phyloP scores from a whole-genome alignment of 2,888 invertebrate genomes.

The Entomobrya proxima region DNA sequence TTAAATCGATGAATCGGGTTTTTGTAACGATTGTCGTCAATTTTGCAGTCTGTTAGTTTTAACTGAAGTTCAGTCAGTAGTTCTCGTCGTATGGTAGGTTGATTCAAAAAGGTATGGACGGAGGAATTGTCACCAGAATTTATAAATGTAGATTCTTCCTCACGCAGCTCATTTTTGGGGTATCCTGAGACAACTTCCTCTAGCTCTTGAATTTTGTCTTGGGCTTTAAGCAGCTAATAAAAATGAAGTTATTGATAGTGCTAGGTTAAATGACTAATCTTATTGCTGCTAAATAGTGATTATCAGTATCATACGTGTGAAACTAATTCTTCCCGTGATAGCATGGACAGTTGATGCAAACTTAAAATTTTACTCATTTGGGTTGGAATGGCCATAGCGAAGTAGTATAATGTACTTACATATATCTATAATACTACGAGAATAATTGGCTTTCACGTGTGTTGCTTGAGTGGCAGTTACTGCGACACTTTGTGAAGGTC shows the following conservation, averaged over 20 bases:
- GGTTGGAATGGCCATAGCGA: not conserved
- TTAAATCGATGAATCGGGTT: not conserved
- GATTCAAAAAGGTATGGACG: not conserved
- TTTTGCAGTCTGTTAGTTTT: not conserved
- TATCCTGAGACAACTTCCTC: not conserved
- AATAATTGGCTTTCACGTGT: too few species aligned
- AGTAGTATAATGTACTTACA: too few species aligned
- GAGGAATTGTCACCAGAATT: not conserved
- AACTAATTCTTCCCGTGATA: constrained; percentile 25
- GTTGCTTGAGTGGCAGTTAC: too few species aligned
- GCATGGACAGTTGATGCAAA: not conserved
- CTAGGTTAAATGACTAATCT: too few species aligned
- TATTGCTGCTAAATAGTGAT: too few species aligned
- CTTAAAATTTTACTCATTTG: not conserved
- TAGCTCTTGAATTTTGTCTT: not conserved
- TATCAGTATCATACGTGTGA: constrained; percentile 24
- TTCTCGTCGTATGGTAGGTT: not conserved
- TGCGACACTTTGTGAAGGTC: too few species aligned
- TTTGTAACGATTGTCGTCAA: not conserved
- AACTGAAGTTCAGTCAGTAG: constrained; percentile 1
- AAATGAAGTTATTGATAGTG: not conserved
- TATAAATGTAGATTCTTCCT: not conserved
- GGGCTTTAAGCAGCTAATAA: constrained; percentile 11
- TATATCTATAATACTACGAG: too few species aligned
- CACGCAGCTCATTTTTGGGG: not conserved